Base-by-base conservation (phyloP, 2,113 vertebrate species). In the Cyphotilapia sp. region DNA sequence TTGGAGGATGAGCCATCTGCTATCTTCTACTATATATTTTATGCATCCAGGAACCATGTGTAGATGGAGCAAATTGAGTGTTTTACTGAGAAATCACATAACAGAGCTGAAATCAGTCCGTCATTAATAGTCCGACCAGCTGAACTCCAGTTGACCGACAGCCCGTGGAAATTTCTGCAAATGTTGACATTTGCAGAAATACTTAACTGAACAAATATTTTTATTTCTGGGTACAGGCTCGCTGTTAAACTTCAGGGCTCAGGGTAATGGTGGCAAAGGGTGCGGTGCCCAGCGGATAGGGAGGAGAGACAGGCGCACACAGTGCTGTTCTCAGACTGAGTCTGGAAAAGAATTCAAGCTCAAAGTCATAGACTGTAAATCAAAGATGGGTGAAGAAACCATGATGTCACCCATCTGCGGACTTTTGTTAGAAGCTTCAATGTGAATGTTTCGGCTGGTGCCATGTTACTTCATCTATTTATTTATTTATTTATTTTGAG, bases 171-270 rank as follows among this genome's bases (percentile, higher is more conserved):
- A 69, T 69, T 38, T 69, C 33, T 38, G 33, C 66, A 57, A 63
- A 59, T 10, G 13, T 63, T 33, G 8, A 51, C 80, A 85, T 90
- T 91, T 93, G 87, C 85, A 89, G 59, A 89, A 93, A 86, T 69
- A 81, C 91, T 92, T 94, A 88, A 76, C 61, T 83, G 82, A 81
- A 42, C 83, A 89, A 92, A 90, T 93, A 57, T 93, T 88, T 93
- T 85, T 63, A 80, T 82, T 85, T 85, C 66, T 88, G 85, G 90
- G 78, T 71, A 86, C 33, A 63, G 51, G 45, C 66, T 5, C 3
- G 33, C 80, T 5, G 6, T 81, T 53, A 56, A 83, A 83, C 29
- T 85, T 66, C 82, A 76, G 87, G 82, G 76, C 24, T 57, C 17
- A 1, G 59, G 66, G 51, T 12, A 22, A 45, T 45, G 17, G 78